A percentile compares a stretch with the other conserved stretches of the same genome.
These are phyloP conservation scores for Mellivora capensis DNA, from an alignment of 2,113 vertebrate genomes.

Conservation along the genomic window DNA sequence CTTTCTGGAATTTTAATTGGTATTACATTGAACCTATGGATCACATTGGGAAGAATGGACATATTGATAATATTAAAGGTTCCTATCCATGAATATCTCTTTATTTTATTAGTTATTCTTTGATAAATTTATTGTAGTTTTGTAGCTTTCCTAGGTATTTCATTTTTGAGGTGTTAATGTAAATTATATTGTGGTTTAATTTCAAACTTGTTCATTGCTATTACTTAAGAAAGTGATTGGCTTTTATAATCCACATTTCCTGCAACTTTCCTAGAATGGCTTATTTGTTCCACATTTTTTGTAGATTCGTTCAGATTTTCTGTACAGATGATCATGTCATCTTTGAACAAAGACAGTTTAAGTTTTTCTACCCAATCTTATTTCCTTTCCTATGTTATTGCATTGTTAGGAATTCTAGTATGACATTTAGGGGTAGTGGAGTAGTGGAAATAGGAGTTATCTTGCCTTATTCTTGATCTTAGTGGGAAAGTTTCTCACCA, in stretches of 20 bases:
- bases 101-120: background rate
- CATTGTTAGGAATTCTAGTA: background rate
- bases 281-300: background rate
- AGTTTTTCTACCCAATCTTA: background rate
- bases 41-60: background rate
- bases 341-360: background rate
- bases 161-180: background rate
- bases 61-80: background rate
- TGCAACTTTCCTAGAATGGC: background rate
- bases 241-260: background rate
- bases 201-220: background rate
- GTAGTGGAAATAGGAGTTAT: background rate
- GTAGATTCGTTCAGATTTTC: background rate
- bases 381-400: background rate
- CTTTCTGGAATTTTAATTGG: background rate
- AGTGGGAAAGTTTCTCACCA: background rate
- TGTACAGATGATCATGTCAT: background rate
- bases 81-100: background rate
- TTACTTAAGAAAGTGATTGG: background rate
- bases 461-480: background rate
- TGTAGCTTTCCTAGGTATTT: background rate
- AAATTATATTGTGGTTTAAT: background rate
- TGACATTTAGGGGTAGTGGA: background rate
- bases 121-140: background rate
- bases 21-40: background rate